Evolutionary conservation across 2,113 vertebrate species (phyloP).

Genomic region (Nycticorax nycticorax): DNA sequence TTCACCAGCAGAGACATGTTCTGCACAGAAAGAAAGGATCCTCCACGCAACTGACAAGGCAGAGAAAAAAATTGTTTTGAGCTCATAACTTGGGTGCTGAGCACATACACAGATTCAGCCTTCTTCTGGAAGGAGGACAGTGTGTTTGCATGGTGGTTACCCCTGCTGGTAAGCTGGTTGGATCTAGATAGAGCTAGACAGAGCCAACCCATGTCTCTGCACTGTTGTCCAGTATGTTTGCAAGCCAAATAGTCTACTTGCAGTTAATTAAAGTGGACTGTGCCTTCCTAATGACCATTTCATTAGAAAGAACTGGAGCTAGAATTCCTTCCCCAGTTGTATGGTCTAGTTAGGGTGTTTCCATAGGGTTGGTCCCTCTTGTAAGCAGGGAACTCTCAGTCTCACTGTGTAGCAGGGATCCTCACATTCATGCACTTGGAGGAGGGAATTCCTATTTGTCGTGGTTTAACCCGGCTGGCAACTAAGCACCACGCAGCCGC

Average conservation of each 20-base stretch:
- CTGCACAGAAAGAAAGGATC: not conserved
- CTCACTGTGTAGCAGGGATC: not conserved
- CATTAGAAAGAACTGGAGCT: not conserved
- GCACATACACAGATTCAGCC: not conserved
- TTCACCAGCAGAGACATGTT: not conserved
- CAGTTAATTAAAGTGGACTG: not conserved
- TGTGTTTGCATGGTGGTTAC: not conserved
- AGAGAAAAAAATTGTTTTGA: not conserved
- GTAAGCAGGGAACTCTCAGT: not conserved
- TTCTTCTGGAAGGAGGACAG: not conserved
- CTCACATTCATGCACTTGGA: not conserved
- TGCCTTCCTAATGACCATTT: not conserved
- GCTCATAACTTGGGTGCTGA: not conserved
- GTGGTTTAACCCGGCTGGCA: too few relatives aligned
- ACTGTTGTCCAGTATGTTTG: fast-evolving
- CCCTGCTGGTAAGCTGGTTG: not conserved
- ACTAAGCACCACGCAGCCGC: too few relatives aligned
- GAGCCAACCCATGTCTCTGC: not conserved
- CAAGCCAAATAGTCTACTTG: not conserved
- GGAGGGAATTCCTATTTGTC: not conserved
- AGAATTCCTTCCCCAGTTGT: not conserved
- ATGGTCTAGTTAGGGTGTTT: not conserved
- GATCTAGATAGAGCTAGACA: not conserved
- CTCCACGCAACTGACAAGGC: not conserved
- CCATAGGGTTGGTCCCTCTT: not conserved